Conservation (phyloP, 1,140 invertebrate genomes). For the Linepithema humile region DNA sequence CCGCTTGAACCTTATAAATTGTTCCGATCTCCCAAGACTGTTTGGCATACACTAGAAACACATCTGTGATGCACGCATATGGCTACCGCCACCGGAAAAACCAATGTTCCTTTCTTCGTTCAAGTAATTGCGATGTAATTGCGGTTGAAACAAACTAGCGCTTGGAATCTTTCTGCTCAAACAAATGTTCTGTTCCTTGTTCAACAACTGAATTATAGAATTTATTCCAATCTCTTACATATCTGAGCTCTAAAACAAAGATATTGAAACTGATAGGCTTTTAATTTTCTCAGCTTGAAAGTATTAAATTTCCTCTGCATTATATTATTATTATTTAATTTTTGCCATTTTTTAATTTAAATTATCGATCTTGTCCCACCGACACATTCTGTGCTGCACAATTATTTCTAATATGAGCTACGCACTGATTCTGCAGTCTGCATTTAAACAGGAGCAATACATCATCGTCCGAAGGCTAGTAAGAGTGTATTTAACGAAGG, state of each 20-base stretch:
- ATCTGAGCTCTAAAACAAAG: too few species aligned
- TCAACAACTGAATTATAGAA: too few species aligned
- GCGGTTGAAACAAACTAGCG: too few species aligned
- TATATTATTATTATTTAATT: too few species aligned
- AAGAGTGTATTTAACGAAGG: constrained; percentile 33
- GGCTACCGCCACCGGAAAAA: not conserved
- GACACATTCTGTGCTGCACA: not conserved
- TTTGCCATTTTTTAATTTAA: not conserved
- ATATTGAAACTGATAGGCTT: not conserved
- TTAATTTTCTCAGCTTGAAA: not conserved
- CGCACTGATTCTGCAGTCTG: not conserved
- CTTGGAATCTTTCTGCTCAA: too few species aligned
- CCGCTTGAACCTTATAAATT: too few species aligned
- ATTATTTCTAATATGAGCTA: not conserved
- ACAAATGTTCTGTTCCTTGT: too few species aligned
- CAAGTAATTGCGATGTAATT: too few species aligned
- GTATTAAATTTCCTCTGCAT: not conserved
- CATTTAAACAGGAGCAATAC: constrained; percentile 28
- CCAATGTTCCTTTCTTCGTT: not conserved
- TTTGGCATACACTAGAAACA: too few species aligned
- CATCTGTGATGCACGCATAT: not conserved
- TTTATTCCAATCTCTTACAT: too few species aligned
- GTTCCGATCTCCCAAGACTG: too few species aligned
- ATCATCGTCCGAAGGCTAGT: constrained; percentile 11
- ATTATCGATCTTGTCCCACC: not conserved